These are phyloP conservation scores for Drosophila macrospina DNA, from an alignment of 2,888 invertebrate species.

Conservation along the genomic window DNA sequence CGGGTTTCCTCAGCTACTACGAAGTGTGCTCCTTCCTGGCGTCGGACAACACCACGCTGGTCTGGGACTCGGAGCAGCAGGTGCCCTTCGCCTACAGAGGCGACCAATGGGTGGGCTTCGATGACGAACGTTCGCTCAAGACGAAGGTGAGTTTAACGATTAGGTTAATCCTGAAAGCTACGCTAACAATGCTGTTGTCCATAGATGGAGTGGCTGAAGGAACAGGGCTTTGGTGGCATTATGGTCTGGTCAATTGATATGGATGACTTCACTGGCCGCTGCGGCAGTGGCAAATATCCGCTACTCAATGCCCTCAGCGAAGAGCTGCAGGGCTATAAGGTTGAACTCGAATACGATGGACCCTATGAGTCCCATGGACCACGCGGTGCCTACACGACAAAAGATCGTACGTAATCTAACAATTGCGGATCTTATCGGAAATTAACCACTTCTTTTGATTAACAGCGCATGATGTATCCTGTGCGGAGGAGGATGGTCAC, in stretches of 20 bases:
- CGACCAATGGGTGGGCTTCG: constrained; percentile 97
- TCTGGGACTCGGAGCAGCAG: constrained; percentile 98
- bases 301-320: constrained; percentile 94
- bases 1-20: constrained; percentile 97
- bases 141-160: constrained; percentile 89
- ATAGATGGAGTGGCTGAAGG: constrained; percentile 96
- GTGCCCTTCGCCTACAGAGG: constrained; percentile 96
- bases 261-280: constrained; percentile 97
- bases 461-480: constrained; percentile 94
- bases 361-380: constrained; percentile 91
- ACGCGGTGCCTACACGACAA: constrained; percentile 92
- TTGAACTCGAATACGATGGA: constrained; percentile 93
- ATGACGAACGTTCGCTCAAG: constrained; percentile 95
- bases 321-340: constrained; percentile 93
- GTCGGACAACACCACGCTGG: constrained; percentile 95
- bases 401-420: constrained; percentile 90
- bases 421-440: neutral
- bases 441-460: neutral
- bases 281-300: constrained; percentile 96
- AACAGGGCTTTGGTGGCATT: constrained; percentile 97
- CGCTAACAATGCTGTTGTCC: neutral
- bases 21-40: constrained; percentile 97
- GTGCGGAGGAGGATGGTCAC: constrained; percentile 97
- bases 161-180: neutral
- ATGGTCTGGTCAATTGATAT: constrained; percentile 98